Evolutionary conservation across 37 sponge, comb jelly and placozoan species (phyloP).

Genomic region (Eunapius fragilis): DNA sequence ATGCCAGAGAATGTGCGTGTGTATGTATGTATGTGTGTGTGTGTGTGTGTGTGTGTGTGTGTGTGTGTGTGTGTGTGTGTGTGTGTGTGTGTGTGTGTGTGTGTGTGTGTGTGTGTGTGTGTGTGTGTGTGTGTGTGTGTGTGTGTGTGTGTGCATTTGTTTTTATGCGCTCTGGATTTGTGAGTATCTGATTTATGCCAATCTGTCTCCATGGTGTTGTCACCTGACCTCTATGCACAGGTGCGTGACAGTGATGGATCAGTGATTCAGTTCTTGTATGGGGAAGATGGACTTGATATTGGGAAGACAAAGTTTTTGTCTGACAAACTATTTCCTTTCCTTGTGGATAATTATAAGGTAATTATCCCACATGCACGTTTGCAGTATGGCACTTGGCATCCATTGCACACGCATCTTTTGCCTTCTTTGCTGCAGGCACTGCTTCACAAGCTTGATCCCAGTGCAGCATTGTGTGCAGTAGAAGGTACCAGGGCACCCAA

Average conservation of each 20-base stretch:
- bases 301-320: conserved; percentile 70
- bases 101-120: background rate
- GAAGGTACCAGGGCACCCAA: conserved; percentile 34
- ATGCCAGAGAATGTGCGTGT: no score
- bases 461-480: conserved; percentile 37
- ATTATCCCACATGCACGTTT: no score
- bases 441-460: conserved; percentile 36
- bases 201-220: background rate
- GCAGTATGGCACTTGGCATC: no score
- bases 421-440: conserved; percentile 34
- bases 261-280: conserved; percentile 95
- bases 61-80: background rate
- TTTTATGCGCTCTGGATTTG: no score
- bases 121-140: background rate
- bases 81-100: background rate
- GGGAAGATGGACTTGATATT: conserved; percentile 92
- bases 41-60: background rate
- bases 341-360: conserved; percentile 75
- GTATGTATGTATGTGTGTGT: background rate
- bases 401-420: no score
- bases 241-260: conserved; percentile 97
- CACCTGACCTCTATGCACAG: conserved; percentile 25
- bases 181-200: no score
- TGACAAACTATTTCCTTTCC: conserved; percentile 75
- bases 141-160: background rate